phyloP scores from a whole-genome alignment of 2,113 vertebrate genomes.

The Spermophilus dauricus region DNA sequence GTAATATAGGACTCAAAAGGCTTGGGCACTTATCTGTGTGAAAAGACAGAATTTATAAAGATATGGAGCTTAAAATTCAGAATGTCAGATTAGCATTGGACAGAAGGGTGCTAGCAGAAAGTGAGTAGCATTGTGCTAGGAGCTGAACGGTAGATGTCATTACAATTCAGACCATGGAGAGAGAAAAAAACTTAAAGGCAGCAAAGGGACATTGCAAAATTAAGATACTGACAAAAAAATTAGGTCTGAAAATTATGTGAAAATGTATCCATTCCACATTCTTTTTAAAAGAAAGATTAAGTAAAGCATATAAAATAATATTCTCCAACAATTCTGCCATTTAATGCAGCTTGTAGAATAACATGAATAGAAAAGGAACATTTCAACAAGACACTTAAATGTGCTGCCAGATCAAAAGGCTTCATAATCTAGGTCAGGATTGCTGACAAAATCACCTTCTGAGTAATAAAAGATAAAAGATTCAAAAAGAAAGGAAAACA shows the following conservation, averaged over 20 bases:
- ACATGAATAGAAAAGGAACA: constrained; percentile 27
- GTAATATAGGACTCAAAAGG: constrained; percentile 25
- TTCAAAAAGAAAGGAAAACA: constrained; percentile 68
- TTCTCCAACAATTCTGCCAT: constrained; percentile 47
- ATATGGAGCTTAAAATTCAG: constrained; percentile 61
- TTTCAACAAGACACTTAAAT: constrained; percentile 66
- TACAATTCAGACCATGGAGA: constrained; percentile 46
- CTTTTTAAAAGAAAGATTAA: constrained; percentile 55
- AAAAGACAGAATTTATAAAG: constrained; percentile 56
- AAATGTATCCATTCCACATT: constrained; percentile 16
- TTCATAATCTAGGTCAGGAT: constrained; percentile 67
- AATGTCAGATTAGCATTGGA: constrained; percentile 61
- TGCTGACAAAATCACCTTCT: constrained; percentile 72
- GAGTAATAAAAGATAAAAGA: constrained; percentile 68
- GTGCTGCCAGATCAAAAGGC: constrained; percentile 69
- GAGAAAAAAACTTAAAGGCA: not conserved
- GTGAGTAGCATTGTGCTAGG: not conserved
- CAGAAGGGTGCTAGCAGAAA: constrained; percentile 59
- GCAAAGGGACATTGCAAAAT: not conserved
- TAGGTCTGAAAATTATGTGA: not conserved
- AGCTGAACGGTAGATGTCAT: constrained; percentile 46
- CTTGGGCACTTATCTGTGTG: constrained; percentile 27
- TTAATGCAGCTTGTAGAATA: constrained; percentile 43
- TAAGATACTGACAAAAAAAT: constrained; percentile 57
- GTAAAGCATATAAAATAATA: constrained; percentile 45